Base-by-base conservation (phyloP, 2,888 invertebrate species). In the Phlogophora meticulosa region DNA sequence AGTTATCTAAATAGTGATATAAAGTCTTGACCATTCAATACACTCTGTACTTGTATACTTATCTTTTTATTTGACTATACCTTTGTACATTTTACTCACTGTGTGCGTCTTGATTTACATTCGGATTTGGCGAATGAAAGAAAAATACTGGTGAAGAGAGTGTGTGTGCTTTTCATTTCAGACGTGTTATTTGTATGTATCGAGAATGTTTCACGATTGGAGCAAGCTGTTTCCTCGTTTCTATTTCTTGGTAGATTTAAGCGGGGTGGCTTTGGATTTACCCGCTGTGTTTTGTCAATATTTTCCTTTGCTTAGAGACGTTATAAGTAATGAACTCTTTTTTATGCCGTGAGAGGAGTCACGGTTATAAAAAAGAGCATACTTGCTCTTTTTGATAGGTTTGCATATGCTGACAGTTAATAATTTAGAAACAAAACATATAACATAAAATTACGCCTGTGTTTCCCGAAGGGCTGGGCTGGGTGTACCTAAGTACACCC, bases 101-200 rank as follows among this genome's bases (percentile, higher is more conserved):
- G 20, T 38, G 17, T 57, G 63, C 34, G 38, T 59, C 43, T 58
- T 42, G 70, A 76, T 70, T 70, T 73, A 48, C 28, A 73, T 73
- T 45, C 76, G 61, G 40, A 73, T 73, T 61, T 76, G 1, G 40
- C 22, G 57, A 76, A 76, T 48, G 57, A 57, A 57, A 76, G 46
- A 48, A 70, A 57, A 76, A 70, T 61, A 70, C 52, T 34, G 9
- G 1, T 5, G 24, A 10, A 34, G 20, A 38, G 17, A 36, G 60
- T 40, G 20, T 55, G 58, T 74, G 40, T 76, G 70, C 57, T 76
- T 73, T 70, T 48, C 69, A 74, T 73, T 73, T 56, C 56, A 49
- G 17, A 17, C 22, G 17, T 56, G 15, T 46, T 69, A 69, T 72
- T 72, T 63, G 52, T 63, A n/a, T 48, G 40, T 66, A 66, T 73